Base-by-base conservation (phyloP, 2,113 vertebrate species). In the Psammodynastes pulverulentus region DNA sequence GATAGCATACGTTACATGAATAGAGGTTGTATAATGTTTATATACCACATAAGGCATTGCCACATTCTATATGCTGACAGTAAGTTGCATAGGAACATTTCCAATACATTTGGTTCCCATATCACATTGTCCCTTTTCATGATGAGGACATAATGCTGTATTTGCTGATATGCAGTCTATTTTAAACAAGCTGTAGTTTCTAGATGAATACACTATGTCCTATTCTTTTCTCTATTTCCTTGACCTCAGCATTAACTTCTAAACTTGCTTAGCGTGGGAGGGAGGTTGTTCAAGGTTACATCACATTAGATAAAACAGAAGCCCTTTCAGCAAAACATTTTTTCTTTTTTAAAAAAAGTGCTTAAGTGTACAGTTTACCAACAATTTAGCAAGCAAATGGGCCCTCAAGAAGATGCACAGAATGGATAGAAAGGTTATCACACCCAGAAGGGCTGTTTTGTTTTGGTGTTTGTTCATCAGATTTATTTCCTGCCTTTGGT, bases 391-490 rank as follows among this genome's bases (percentile, higher is more conserved):
- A 85, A 89, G 53, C 93, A 94, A 95, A 90, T n/a, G 39, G 51
- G 46, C 91, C 93, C 88, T 39, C 39, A 92, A 88, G 62, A 84
- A 84, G 86, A 39, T 88, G 39, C 49, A 45, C 86, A 92, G 34
- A 48, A 92, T 92, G 88, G 93, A 95, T 92, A 1, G 91, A 29
- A 58, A 8, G 45, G 45, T 93, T 95, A 95, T 92, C 89, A 84
- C 89, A 54, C 52, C 9, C 56, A 91, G 84, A 95, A 94, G 92
- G 49, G 72, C 88, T 91, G 89, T n/a, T 7, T 19, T 92, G 8
- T 51, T 94, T 94, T 94, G 95, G 95, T 93, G 92, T 79, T 79
- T 79, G 72, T 43, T 79, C 72, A 79, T 39, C 34, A 79, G 34
- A 79, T 79, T 79, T 79, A 79, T 79, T 39, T 79, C 17, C 72